phyloP scores from a whole-genome alignment of 2,113 vertebrate genomes.

The Chinchilla lanigera region DNA sequence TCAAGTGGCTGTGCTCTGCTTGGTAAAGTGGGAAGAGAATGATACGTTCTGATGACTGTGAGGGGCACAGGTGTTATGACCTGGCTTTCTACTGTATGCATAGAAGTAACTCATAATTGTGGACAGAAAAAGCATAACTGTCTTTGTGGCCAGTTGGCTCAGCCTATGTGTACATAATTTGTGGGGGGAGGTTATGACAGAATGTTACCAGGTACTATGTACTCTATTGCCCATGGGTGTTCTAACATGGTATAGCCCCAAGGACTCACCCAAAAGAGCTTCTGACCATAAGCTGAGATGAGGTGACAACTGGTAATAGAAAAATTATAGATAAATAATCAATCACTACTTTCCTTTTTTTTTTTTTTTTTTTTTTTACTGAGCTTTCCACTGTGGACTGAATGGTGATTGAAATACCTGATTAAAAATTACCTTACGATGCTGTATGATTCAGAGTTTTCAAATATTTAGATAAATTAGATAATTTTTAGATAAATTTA shows the following conservation, averaged over 20 bases:
- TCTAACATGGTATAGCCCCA: background rate
- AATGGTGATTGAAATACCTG: too few relatives aligned
- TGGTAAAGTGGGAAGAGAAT: background rate
- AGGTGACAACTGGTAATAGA: background rate
- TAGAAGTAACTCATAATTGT: background rate
- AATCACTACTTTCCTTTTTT: background rate
- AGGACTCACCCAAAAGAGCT: background rate
- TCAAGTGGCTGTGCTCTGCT: background rate
- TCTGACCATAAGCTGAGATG: background rate
- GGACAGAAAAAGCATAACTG: background rate
- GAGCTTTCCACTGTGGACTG: too few relatives aligned
- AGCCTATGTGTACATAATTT: background rate
- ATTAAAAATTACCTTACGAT: too few relatives aligned
- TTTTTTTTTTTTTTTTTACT: too few relatives aligned
- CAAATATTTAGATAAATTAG: too few relatives aligned
- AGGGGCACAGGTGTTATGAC: background rate
- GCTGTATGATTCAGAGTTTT: too few relatives aligned
- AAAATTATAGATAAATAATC: background rate
- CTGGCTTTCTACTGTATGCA: background rate
- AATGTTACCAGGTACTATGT: background rate
- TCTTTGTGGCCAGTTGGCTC: background rate
- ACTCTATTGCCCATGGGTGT: background rate
- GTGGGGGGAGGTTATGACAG: background rate
- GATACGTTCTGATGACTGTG: background rate
- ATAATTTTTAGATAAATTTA: too few relatives aligned